Evolutionary conservation across 2,888 invertebrate species (phyloP).

Genomic region (Protophormia terraenovae): DNA sequence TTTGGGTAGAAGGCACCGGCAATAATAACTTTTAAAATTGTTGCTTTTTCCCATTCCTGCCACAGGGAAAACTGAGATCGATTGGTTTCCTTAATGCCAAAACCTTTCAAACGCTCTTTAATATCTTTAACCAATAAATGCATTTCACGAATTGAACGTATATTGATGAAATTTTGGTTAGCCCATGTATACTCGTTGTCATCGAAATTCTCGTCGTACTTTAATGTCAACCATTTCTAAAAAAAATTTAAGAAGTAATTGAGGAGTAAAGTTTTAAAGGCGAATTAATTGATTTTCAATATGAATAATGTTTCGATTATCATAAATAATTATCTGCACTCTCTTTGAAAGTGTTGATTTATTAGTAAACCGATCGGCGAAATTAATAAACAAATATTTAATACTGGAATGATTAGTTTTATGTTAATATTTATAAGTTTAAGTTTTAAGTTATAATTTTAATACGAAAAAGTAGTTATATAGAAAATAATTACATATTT

Average conservation of each 20-base stretch:
- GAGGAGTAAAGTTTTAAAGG: too few relatives aligned
- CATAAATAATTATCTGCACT: too few relatives aligned
- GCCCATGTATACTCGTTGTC: slow-evolving; percentile 86
- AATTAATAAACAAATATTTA: too few relatives aligned
- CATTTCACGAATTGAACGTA: slow-evolving; percentile 88
- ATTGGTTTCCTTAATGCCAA: slow-evolving; percentile 84
- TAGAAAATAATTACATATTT: background rate
- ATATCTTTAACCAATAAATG: slow-evolving; percentile 88
- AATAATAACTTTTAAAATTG: slow-evolving; percentile 85
- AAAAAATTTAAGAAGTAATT: background rate
- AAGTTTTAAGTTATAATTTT: too few relatives aligned
- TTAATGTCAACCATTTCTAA: slow-evolving; percentile 87
- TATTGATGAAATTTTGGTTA: slow-evolving; percentile 86
- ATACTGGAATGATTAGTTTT: too few relatives aligned
- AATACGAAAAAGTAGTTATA: too few relatives aligned
- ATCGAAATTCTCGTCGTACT: slow-evolving; percentile 82
- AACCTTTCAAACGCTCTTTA: slow-evolving; percentile 83
- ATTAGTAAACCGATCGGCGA: too few relatives aligned
- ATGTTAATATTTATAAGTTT: too few relatives aligned
- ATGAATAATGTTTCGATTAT: too few relatives aligned
- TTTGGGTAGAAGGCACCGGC: slow-evolving; percentile 93
- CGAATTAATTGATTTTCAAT: too few relatives aligned
- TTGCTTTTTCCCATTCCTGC: slow-evolving; percentile 82
- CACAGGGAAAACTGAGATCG: slow-evolving; percentile 79
- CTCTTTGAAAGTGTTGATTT: too few relatives aligned